phyloP scores from a whole-genome alignment of 2,888 invertebrate genomes.

The Branchinecta sandiegonensis region DNA sequence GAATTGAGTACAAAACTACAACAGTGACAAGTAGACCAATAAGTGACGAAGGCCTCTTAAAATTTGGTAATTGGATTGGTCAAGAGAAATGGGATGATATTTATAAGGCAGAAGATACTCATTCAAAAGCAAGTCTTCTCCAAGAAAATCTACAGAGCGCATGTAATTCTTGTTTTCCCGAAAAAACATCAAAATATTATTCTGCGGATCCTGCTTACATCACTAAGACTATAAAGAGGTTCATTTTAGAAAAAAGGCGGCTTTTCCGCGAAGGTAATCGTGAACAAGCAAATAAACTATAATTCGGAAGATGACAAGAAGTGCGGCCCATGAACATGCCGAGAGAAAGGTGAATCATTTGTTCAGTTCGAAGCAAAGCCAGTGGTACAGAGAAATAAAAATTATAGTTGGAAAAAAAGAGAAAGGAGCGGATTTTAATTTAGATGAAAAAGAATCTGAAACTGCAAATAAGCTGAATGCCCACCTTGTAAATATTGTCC shows the following conservation, averaged over 20 bases:
- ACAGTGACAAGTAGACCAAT: neutral
- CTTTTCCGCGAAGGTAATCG: neutral
- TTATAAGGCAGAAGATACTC: neutral
- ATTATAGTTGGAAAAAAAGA: neutral
- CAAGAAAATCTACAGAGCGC: constrained; percentile 1
- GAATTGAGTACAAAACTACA: constrained; percentile 6
- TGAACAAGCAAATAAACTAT: neutral
- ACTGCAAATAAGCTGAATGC: constrained; percentile 4
- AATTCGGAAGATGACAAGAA: constrained; percentile 6
- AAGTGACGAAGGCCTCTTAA: neutral
- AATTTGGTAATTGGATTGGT: constrained; percentile 6
- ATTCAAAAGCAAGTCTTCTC: neutral
- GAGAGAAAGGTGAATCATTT: neutral
- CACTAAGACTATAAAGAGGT: neutral
- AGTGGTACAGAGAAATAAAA: neutral
- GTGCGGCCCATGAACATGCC: neutral
- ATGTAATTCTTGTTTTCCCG: neutral
- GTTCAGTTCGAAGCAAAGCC: neutral
- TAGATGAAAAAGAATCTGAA: constrained; percentile 5
- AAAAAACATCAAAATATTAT: neutral
- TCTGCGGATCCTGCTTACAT: neutral
- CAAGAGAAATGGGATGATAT: neutral
- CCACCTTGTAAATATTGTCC: neutral
- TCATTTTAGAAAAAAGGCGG: constrained; percentile 1
- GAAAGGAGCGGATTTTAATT: neutral